Evolutionary conservation across 2,797 vertebrate species (phyloP).

Genomic region (Epinephelus coioides): DNA sequence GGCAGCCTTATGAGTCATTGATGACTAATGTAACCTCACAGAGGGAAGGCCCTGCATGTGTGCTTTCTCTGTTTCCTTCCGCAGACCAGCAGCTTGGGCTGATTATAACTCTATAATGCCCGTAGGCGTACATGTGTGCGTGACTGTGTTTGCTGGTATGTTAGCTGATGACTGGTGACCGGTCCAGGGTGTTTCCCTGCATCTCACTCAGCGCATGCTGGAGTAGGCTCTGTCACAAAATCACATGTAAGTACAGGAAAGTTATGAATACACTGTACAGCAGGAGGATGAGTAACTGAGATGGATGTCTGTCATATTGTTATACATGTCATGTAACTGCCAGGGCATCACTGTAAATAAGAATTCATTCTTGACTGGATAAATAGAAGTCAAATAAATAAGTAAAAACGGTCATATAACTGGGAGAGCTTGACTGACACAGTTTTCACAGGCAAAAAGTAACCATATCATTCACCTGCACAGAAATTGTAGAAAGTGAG

Average conservation of each 20-base stretch:
- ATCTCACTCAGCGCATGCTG: conserved; percentile 1
- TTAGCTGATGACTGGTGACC: conserved; percentile 8
- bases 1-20: conserved; percentile 28
- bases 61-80: neutral
- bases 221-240: conserved; percentile 2
- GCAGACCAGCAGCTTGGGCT: neutral
- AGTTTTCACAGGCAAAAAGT: too few relatives aligned
- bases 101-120: neutral
- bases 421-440: too few relatives aligned
- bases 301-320: neutral
- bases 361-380: too few relatives aligned
- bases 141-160: conserved; percentile 4
- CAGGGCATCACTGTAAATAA: too few relatives aligned
- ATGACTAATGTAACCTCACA: conserved; percentile 21
- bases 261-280: neutral
- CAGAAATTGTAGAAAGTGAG: too few relatives aligned
- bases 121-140: neutral
- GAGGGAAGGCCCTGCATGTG: neutral
- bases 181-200: conserved; percentile 6
- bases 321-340: too few relatives aligned
- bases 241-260: neutral
- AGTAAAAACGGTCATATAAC: too few relatives aligned
- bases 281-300: neutral
- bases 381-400: too few relatives aligned
- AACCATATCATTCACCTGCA: too few relatives aligned